Conservation (phyloP, 2,113 vertebrate species). For the Tonatia bakeri region DNA sequence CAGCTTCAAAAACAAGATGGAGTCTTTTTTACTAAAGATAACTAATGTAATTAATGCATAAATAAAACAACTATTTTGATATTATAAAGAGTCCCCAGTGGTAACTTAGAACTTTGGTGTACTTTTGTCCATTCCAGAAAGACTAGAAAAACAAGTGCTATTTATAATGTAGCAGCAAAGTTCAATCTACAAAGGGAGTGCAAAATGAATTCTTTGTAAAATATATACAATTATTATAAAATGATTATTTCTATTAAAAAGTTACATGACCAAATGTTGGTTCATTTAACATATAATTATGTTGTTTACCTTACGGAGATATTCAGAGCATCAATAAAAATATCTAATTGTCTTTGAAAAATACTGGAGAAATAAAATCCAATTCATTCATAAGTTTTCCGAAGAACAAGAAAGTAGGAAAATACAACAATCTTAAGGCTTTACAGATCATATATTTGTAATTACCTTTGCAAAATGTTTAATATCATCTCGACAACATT, state of each 20-base stretch:
- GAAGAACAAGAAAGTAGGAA: neutral
- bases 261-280: neutral
- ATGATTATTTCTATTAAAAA: neutral
- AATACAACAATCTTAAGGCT: neutral
- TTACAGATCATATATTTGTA: constrained; percentile 12
- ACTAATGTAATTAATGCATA: neutral
- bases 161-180: neutral
- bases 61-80: neutral
- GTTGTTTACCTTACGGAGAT: neutral
- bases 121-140: neutral
- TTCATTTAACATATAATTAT: neutral
- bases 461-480: constrained; percentile 94
- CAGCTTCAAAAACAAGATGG: neutral
- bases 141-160: neutral
- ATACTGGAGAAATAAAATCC: neutral
- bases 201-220: neutral
- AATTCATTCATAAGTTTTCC: neutral
- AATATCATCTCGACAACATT: constrained; percentile 92
- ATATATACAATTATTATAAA: neutral
- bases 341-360: neutral
- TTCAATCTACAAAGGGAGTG: neutral
- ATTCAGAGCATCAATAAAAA: constrained; percentile 1
- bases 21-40: neutral
- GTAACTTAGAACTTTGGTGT: neutral
- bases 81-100: neutral